phyloP scores from a whole-genome alignment of 2,888 invertebrate species.

The Aethes cnicana region DNA sequence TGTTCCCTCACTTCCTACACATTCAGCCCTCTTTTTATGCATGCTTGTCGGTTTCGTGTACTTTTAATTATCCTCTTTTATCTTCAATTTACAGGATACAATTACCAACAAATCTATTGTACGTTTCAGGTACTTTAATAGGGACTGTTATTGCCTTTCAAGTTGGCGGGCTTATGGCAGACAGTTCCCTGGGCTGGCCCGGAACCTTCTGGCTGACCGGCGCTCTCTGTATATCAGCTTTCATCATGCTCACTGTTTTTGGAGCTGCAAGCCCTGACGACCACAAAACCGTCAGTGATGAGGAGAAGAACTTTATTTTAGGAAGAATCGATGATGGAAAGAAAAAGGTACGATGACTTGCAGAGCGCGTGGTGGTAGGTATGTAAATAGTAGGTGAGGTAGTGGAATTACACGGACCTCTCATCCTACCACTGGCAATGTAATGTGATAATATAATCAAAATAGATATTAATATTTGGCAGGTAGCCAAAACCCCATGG shows the following conservation, averaged over 20 bases:
- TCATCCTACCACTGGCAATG: no score
- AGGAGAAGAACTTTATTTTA: conserved; percentile 22
- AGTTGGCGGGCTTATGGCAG: conserved; percentile 8
- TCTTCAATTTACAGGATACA: not conserved
- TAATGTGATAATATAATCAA: not conserved
- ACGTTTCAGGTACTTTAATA: conserved; percentile 5
- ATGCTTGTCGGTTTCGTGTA: no score
- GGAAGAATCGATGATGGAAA: conserved; percentile 11
- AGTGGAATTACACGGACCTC: no score
- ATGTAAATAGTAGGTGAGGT: no score
- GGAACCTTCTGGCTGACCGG: conserved; percentile 17
- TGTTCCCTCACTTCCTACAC: no score
- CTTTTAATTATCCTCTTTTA: no score
- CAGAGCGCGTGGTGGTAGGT: no score
- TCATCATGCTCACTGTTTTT: not conserved
- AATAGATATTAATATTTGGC: not conserved
- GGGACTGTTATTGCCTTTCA: conserved; percentile 22
- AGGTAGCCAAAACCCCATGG: conserved; percentile 69
- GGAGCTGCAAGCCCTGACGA: conserved; percentile 14
- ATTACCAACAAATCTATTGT: not conserved
- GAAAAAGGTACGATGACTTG: no score
- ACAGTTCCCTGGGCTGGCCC: conserved; percentile 17
- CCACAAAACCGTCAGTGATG: conserved; percentile 10
- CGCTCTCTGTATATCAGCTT: not conserved
- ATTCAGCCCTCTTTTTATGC: no score